Evolutionary conservation across 1,140 invertebrate genomes (phyloP), one percentile per base, ranked within the genome.

Genomic region (Philaenus spumarius): DNA sequence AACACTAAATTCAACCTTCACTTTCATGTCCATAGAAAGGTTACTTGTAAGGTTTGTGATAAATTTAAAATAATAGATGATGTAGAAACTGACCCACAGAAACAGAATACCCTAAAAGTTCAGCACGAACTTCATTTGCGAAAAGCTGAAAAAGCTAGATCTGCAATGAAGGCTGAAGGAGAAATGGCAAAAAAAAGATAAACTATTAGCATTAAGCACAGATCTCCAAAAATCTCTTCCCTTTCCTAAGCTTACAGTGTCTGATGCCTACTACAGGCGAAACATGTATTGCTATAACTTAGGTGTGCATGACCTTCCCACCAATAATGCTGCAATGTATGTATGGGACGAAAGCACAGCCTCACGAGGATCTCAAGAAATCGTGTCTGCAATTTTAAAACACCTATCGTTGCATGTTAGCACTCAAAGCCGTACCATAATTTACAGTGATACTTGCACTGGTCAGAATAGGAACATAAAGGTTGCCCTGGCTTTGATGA

Each of bases 321-420:
- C 22, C 53, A 45, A 56, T 54, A 26, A 12, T 7, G 64, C 34
- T 19, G 55, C 40, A 19, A 63, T 65, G 59, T 63, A 53, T 60
- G 40, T 65, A 24, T 63, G 63, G 61, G 62, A 65, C 42, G 59
- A 65, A 37, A 46, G 46, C 3, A 45, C 50, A 30, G 62, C 60
- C 39, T 35, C 26, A 22, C 30, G 59, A 56, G 59, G 64, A 19
- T 61, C 59, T 23, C 47, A 65, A 56, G 61, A 63, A 58, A 65
- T 63, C 39, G 42, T 42, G 17, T 53, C 62, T 30, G 57, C 45
- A 40, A 22, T 30, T 17, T 14, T 45, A 40, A 59, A 42, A 22
- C 51, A 55, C 24, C 20, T 63, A 1, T 37, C 37, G 20, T 14
- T 17, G 15, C 12, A 54, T 20, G 15, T 20, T 20, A 17, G 12